Evolutionary conservation across 1,140 invertebrate species (phyloP), one percentile per base, ranked within the genome.

Genomic region (Aphaenogaster rudis): DNA sequence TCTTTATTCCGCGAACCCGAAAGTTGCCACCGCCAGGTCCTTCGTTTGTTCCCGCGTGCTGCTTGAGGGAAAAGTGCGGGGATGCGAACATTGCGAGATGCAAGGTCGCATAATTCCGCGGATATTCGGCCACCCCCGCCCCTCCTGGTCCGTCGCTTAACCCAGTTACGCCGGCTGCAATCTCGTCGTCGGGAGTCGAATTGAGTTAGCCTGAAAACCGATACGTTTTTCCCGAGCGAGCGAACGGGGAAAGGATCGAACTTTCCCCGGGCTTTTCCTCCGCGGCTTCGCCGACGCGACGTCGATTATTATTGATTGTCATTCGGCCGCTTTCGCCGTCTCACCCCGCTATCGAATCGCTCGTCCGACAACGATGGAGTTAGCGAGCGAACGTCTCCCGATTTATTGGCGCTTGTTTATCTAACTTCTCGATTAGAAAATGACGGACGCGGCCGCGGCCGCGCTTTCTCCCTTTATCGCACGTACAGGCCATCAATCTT

Each of bases 381-480:
- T 64, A 36, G 61, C 21, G 21, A n/a, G 4, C 33, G 33, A 71
- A 33, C 6, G 33, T 48, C 50, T 45, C 42, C 33, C 48, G 52
- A 54, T 52, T 74, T 17, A 52, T 36, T 28, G 13, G 11, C n/a
- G 36, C 48, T 50, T 36, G 15, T 48, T 79, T 66, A 33, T 63
- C 39, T 39, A 59, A 59, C 13, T 77, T 48, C 21, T 42, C 33
- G 63, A 87, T 76, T 82, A 69, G 61, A 48, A 85, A 85, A 88
- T 85, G 71, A 39, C 52, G 61, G 11, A 11, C 50, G 33, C 48
- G 36, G 28, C 13, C 15, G 13, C 67, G 61, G 57, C 71, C 33
- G 33, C 50, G 64, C 74, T 90, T 90, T 89, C 88, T 74, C 74
- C 57, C 21, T 79, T 82, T 88, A 85, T 90, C 88, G 39, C 8